A percentile compares a stretch with the other conserved stretches of the same genome.
Evolutionary conservation across 2,888 invertebrate genomes (phyloP).

Genomic region (Drosophila histrio): DNA sequence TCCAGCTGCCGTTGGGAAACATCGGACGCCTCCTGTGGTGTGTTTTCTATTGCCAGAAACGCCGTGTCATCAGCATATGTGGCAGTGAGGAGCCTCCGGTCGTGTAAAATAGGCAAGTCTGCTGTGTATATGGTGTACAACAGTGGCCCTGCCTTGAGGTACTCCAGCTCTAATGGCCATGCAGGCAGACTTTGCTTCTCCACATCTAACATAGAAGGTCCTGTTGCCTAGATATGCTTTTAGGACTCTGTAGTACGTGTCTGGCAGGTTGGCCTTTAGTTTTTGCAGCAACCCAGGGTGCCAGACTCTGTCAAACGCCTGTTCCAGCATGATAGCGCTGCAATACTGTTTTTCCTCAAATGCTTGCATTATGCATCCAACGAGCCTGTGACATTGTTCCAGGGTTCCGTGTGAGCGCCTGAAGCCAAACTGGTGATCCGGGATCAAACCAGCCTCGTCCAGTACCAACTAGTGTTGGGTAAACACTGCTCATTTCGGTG

Average conservation of each 20-base stretch:
- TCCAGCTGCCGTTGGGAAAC: neutral
- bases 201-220: neutral
- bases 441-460: too few relatives aligned
- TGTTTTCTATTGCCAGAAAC: neutral
- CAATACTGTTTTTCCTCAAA: conserved; percentile 14
- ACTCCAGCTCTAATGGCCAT: conserved; percentile 6
- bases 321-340: conserved; percentile 2
- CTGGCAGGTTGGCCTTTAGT: neutral
- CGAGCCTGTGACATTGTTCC: conserved; percentile 19
- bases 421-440: conserved; percentile 32
- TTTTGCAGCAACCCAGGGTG: conserved; percentile 5
- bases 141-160: conserved; percentile 3
- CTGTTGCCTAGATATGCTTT: neutral
- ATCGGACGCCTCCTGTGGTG: neutral
- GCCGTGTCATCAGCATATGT: neutral
- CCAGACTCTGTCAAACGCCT: conserved; percentile 13
- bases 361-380: neutral
- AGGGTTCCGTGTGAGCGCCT: conserved; percentile 11
- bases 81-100: neutral
- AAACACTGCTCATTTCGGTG: too few relatives aligned
- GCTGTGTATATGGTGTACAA: neutral
- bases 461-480: too few relatives aligned
- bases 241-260: neutral
- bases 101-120: neutral
- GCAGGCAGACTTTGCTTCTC: neutral